Percentiles rank a stretch among this genome's conserved stretches.
Evolutionary conservation across 2,888 invertebrate species (phyloP).

Genomic region (Cantharis lateralis): DNA sequence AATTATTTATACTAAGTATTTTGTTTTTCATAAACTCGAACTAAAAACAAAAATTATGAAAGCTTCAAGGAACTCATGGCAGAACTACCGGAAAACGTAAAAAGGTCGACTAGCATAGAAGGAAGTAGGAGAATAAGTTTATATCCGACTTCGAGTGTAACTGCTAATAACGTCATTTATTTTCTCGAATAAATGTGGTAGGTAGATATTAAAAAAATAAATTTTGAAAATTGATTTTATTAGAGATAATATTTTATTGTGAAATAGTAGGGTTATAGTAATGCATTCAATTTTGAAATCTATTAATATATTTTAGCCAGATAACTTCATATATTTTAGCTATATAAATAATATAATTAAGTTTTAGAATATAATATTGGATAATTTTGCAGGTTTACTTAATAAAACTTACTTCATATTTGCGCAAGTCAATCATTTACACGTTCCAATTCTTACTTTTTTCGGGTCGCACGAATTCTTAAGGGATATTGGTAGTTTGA

Average conservation of each 20-base stretch:
- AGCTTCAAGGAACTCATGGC: neutral
- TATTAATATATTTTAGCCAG: neutral
- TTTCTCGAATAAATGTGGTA: neutral
- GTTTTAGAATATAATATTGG: neutral
- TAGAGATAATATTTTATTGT: neutral
- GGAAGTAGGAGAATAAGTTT: neutral
- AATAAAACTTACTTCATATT: neutral
- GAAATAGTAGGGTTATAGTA: neutral
- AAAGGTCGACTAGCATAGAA: neutral
- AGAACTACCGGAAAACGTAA: neutral
- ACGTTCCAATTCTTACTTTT: neutral
- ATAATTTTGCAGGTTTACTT: neutral
- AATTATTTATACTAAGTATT: neutral
- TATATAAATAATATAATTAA: neutral
- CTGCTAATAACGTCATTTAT: neutral
- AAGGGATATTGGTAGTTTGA: neutral
- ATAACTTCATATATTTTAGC: neutral
- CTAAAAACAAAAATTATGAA: neutral
- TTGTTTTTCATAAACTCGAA: neutral
- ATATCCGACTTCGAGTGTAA: neutral
- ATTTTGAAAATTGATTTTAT: neutral
- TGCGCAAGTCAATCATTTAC: neutral
- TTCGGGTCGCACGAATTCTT: neutral
- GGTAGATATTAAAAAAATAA: neutral
- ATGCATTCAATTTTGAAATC: neutral